Base-by-base conservation (phyloP, 2,888 invertebrate genomes). In the Drosophila paucipuncta region DNA sequence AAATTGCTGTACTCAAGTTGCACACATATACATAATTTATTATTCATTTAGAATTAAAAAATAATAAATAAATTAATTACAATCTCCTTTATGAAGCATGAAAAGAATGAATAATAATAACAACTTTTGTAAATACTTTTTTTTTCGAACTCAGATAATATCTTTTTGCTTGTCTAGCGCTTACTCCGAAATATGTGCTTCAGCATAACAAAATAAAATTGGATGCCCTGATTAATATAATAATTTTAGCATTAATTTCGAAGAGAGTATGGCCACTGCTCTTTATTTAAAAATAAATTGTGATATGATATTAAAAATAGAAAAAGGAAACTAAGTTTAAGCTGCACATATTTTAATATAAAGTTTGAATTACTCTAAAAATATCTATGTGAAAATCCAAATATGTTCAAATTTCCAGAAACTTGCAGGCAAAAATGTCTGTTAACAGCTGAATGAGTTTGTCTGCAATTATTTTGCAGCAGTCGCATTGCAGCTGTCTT, bases 401-500 rank as follows among this genome's bases (percentile, higher is more conserved):
- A 33, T 25, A 54, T 25, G 16, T 35, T 22, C 3, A 54, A 35
- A 3, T 18, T 9, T 37, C 5, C 28, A 16, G 9, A 41, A 41
- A 16, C 28, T 30, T 41, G 58, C 30, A 41, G 41, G 41, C 41
- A 58, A 22, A 22, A 43, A 31, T 60, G 41, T 55, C 39, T 18
- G 39, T 55, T 52, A 43, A 37, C 47, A 43, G 39, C 37, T 53
- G 54, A 47, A 33, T 57, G 53, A 58, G n/a, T 47, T 74, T 57
- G 28, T 54, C 31, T 61, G 37, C 28, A 47, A 47, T 52, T n/a
- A 25, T 3, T 30, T 35, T 80, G 64, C 80, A 80, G 33, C 63
- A 57, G 66, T 31, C 63, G 82, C 78, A 78, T 41, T 78, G 78
- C 78, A 78, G 67, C 43, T 67, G 64, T 63, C 61, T 78, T 64